Evolutionary conservation across 1,140 invertebrate genomes (phyloP), one percentile per base, ranked within the genome.

Genomic region (Pteromalus puparum): DNA sequence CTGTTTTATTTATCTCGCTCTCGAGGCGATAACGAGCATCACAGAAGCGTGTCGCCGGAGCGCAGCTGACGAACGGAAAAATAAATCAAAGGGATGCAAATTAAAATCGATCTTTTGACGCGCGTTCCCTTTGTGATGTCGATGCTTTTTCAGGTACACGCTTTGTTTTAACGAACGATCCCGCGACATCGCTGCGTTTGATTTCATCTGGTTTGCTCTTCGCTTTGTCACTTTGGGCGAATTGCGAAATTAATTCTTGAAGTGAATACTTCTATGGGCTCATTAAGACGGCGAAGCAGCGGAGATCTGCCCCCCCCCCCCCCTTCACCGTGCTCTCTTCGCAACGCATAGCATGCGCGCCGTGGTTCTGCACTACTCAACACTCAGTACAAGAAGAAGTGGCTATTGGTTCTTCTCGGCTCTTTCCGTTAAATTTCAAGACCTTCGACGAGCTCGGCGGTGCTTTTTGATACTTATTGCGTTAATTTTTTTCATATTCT

Each of bases 61-160:
- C 7, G 21, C 5, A 61, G 53, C 21, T 61, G 53, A 61, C 53
- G 53, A 21, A n/a, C 53, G 67, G 12, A 42, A 74, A 74, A 38
- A n/a, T n/a, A 74, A 74, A 74, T 74, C 72, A 74, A 74, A 74
- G 28, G 34, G 72, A 74, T 74, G 72, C 72, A 74, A 38, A 74
- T 74, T 74, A 74, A 38, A 74, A 74, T 74, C 34, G 28, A 34
- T 9, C 72, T 42, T 42, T 38, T 74, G 72, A 70, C 68, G 68
- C 21, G 18, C 9, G 67, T 24, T 24, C 67, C 67, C 26, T 30
- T 70, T 61, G 24, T 15, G 24, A 7, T 28, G 24, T 12, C 28
- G 28, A 70, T 30, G 13, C 68, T 70, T 75, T 42, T 46, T 24
- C 2, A 12, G 68, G 18, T n/a, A 21, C 28, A 21, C 34, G 2